Percentiles rank a stretch among this genome's conserved stretches.
phyloP scores from a whole-genome alignment of 64 coral and sea anemone genomes.

The Porites lutea region DNA sequence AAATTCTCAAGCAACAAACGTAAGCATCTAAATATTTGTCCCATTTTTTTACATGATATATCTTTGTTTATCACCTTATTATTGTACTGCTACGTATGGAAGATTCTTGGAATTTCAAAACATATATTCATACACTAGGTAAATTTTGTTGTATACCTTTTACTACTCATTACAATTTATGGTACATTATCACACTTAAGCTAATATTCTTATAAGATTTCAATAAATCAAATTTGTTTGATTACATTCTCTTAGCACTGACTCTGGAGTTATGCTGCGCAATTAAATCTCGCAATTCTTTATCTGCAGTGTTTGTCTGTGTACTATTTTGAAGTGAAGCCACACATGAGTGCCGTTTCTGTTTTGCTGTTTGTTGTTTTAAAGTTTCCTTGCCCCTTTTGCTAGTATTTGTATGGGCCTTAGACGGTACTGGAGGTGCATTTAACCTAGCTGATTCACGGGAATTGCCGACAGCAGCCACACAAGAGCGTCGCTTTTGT shows the following conservation, averaged over 20 bases:
- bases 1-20: too few species aligned
- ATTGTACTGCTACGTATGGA: too few species aligned
- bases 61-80: too few species aligned
- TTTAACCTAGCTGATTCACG: slow-evolving; percentile 8
- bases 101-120: too few species aligned
- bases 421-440: neutral
- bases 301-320: neutral
- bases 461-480: neutral
- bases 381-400: neutral
- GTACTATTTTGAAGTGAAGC: neutral
- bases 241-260: neutral
- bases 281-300: slow-evolving; percentile 40
- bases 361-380: slow-evolving; percentile 20
- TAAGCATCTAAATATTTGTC: too few species aligned
- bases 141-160: too few species aligned
- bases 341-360: slow-evolving; percentile 30
- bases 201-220: too few species aligned
- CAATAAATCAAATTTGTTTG: neutral
- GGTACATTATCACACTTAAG: too few species aligned
- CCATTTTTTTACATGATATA: too few species aligned
- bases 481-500: slow-evolving; percentile 40
- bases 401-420: neutral
- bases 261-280: slow-evolving; percentile 42
- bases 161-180: too few species aligned
- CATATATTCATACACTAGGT: too few species aligned